Evolutionary conservation across 1,140 invertebrate species (phyloP), one percentile per base, ranked within the genome.

Genomic region (Papilio xuthus): DNA sequence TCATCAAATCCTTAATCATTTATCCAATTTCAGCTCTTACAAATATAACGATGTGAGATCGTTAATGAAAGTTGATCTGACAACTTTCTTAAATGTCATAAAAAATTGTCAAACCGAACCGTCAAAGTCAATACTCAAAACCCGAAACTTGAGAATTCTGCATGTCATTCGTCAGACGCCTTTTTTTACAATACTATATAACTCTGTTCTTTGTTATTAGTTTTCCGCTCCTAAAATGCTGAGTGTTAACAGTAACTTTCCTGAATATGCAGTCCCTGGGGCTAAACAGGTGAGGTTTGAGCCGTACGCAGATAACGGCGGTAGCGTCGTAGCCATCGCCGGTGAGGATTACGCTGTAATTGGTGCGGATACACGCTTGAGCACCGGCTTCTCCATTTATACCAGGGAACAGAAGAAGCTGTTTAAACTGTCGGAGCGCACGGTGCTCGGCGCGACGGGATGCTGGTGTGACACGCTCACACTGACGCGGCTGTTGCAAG

Each of bases 381-480:
- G 96, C 91, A 95, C 96, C 81, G 98, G 98, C 1, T 99, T 97
- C 92, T 96, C 96, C 6, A 99, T 99, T 89, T 96, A 98, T 80
- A 97, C 97, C 0, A 95, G 99, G 32, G 95, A 98, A 37, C 98
- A 98, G 88, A 96, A 97, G 50, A 98, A 98, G 92, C 90, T 98
- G 7, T 98, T 98, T 80, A 91, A 95, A 81, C 90, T 99, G 42
- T 98, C 98, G 0, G 92, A 96, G 0, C 96, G 94, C 53, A 99
- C 98, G 42, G 96, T 99, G 71, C 94, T 99, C 53, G 98, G 97
- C 4, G 96, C 96, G 78, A 96, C 97, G 77, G 99, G 99, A 47
- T 99, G 99, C 93, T 99, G 99, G 98, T 99, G 98, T 86, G 99
- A 99, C 94, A 97, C 97, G n/a, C 94, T 99, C 2, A 98, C 98